These are phyloP conservation scores for Thyatira batis DNA, from an alignment of 2,888 invertebrate genomes.

Conservation along the genomic window DNA sequence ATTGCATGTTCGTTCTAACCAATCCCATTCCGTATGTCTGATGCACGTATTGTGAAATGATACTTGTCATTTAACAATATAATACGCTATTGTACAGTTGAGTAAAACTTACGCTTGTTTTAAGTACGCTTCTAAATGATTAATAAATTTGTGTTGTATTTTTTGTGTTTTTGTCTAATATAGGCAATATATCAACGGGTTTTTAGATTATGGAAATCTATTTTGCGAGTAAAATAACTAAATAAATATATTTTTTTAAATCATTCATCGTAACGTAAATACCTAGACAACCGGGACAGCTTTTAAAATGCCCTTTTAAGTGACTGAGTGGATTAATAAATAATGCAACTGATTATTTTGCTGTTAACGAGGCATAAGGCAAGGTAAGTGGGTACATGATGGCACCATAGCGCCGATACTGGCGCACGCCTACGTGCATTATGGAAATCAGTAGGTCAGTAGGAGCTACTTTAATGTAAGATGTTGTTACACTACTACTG, in stretches of 20 bases:
- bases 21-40: background rate
- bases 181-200: too few relatives aligned
- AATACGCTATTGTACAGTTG: background rate
- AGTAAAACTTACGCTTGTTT: background rate
- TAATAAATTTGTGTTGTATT: background rate
- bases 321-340: background rate
- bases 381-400: constrained; percentile 1
- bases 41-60: background rate
- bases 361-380: background rate
- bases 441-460: constrained; percentile 81
- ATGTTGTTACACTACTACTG: constrained; percentile 37
- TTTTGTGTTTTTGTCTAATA: background rate
- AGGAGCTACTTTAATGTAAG: constrained; percentile 56
- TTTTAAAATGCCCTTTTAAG: background rate
- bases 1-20: background rate
- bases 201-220: too few relatives aligned
- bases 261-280: too few relatives aligned
- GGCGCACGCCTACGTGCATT: constrained; percentile 59
- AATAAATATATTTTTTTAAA: too few relatives aligned
- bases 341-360: background rate
- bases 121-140: background rate
- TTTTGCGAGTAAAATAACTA: too few relatives aligned
- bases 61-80: background rate
- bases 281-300: background rate
- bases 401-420: constrained; percentile 11